Evolutionary conservation across 2,888 invertebrate species (phyloP).

Genomic region (Cheilosia variabilis): DNA sequence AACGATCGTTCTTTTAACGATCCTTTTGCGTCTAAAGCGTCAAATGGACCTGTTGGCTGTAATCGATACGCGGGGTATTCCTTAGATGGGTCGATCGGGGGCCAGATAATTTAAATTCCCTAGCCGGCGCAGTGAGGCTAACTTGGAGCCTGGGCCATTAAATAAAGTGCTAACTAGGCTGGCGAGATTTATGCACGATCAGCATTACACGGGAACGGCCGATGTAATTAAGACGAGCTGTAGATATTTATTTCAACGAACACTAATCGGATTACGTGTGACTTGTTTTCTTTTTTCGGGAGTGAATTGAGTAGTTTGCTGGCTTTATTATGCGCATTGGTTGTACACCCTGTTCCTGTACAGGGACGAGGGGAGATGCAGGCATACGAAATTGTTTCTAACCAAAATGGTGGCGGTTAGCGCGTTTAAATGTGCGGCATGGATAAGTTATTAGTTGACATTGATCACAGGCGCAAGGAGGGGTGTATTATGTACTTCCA

Average conservation of each 20-base stretch:
- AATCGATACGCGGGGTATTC: conserved; percentile 52
- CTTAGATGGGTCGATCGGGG: neutral
- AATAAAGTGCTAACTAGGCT: conserved; percentile 60
- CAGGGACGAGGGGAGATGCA: neutral
- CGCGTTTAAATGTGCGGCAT: conserved; percentile 3
- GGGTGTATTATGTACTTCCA: no score
- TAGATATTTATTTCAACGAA: conserved; percentile 52
- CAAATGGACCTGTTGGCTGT: conserved; percentile 21
- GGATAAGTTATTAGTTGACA: conserved; percentile 48
- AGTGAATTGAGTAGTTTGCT: conserved; percentile 62
- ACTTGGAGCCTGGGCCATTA: conserved; percentile 28
- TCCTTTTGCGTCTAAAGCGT: conserved; percentile 40
- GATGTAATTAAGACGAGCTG: conserved; percentile 61
- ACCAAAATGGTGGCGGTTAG: conserved; percentile 13
- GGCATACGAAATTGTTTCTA: conserved; percentile 27
- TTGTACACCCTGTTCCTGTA: neutral
- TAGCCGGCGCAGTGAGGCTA: conserved; percentile 13
- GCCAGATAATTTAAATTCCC: conserved; percentile 56
- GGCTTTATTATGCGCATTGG: conserved; percentile 30
- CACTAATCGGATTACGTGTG: conserved; percentile 55
- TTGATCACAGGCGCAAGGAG: conserved; percentile 12
- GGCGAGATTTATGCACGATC: conserved; percentile 43
- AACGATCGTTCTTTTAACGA: conserved; percentile 48
- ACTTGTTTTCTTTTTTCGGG: conserved; percentile 41
- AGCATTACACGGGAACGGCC: conserved; percentile 35